These are phyloP conservation scores for Morone saxatilis DNA, from an alignment of 2,113 vertebrate species.

Conservation along the genomic window DNA sequence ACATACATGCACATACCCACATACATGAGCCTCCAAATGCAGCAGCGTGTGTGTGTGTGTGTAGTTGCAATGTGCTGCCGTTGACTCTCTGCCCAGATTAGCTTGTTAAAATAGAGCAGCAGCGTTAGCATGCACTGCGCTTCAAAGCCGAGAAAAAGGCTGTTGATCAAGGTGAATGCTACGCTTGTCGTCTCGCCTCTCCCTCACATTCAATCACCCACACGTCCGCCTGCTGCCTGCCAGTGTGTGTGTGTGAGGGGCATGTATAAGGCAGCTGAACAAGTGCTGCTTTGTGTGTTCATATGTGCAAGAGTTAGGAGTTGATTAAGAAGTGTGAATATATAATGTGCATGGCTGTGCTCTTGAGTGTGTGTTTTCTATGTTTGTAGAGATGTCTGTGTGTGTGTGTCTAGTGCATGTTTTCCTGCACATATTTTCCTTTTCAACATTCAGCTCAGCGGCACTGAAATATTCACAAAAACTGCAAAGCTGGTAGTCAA, in stretches of 20 bases:
- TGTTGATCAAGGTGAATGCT: slow-evolving; percentile 78
- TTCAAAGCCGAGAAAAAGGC: slow-evolving; percentile 70
- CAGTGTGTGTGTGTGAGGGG: slow-evolving; percentile 15
- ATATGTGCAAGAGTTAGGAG: slow-evolving; percentile 6
- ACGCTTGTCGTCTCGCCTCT: slow-evolving; percentile 69
- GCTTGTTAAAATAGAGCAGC: slow-evolving; percentile 78
- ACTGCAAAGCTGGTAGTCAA: neutral
- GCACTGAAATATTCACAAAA: neutral
- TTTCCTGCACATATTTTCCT: slow-evolving; percentile 23
- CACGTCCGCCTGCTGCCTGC: slow-evolving; percentile 47
- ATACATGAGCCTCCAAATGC: neutral
- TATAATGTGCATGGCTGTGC: neutral
- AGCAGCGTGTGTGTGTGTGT: slow-evolving; percentile 4
- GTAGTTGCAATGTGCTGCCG: neutral
- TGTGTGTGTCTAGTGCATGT: neutral
- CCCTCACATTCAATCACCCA: slow-evolving; percentile 61
- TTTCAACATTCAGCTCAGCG: slow-evolving; percentile 19
- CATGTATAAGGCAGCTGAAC: slow-evolving; percentile 10
- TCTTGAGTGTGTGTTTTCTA: neutral
- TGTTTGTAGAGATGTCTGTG: neutral
- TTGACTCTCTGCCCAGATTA: slow-evolving; percentile 59
- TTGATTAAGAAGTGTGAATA: slow-evolving; percentile 28
- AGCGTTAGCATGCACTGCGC: slow-evolving; percentile 44
- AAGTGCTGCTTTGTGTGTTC: slow-evolving; percentile 4
- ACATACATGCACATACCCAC: neutral